Conservation (phyloP, 2,113 vertebrate genomes). For the Mixornis gularis region DNA sequence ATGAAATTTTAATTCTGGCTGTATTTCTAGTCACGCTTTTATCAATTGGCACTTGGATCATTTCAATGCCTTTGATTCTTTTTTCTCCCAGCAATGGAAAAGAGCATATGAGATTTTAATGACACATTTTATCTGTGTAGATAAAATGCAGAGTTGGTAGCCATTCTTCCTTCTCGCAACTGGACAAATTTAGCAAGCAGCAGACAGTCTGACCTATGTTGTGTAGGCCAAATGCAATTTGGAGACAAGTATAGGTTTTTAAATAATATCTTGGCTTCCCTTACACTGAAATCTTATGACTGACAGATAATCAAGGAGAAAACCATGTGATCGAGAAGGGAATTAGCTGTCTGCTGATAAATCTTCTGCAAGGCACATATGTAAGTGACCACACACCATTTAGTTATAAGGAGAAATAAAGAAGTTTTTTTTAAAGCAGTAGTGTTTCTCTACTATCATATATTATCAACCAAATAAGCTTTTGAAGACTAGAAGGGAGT, state of each 20-base stretch:
- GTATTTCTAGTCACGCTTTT: neutral
- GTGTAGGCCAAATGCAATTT: neutral
- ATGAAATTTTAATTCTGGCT: neutral
- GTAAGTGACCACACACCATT: neutral
- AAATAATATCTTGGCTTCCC: constrained; percentile 34
- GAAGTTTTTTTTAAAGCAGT: neutral
- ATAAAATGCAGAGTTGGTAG: constrained; percentile 16
- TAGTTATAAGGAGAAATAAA: neutral
- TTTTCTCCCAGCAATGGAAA: neutral
- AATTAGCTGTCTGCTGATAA: constrained; percentile 4
- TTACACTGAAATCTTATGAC: constrained; percentile 20
- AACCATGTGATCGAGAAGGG: neutral
- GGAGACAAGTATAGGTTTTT: neutral
- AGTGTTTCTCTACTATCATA: neutral
- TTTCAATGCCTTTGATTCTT: neutral
- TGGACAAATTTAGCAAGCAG: constrained; percentile 38
- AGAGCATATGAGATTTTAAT: neutral
- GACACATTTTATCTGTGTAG: constrained; percentile 23
- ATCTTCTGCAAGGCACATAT: neutral
- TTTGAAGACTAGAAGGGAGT: neutral
- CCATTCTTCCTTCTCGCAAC: constrained; percentile 1
- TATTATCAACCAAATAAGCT: neutral
- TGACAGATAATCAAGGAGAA: constrained; percentile 15
- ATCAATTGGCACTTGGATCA: neutral
- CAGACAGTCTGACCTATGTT: constrained; percentile 14